Evolutionary conservation across 2,113 vertebrate genomes (phyloP).

Genomic region (Ia io): DNA sequence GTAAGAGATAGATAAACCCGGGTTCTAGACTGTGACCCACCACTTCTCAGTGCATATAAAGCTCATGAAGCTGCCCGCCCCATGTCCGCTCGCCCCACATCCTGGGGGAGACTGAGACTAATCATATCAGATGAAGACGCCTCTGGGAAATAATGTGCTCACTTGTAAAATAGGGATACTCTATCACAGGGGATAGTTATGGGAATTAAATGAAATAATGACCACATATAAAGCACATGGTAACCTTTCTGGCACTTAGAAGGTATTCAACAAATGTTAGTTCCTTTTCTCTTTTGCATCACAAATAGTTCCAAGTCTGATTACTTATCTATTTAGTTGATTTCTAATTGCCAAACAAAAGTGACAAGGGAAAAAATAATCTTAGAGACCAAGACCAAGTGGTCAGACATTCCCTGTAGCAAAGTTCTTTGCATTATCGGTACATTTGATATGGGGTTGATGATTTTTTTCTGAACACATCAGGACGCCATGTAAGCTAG

Average conservation of each 20-base stretch:
- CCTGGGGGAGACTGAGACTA: no score
- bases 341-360: constrained; percentile 6
- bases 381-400: background rate
- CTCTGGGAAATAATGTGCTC: background rate
- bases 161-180: background rate
- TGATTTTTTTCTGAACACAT: background rate
- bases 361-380: background rate
- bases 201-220: background rate
- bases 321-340: background rate
- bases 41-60: background rate
- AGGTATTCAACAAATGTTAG: background rate
- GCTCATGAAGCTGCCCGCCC: no score
- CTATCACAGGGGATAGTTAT: background rate
- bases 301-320: background rate
- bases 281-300: background rate
- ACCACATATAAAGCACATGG: background rate
- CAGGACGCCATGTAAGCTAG: background rate
- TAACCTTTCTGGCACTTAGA: background rate
- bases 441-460: background rate
- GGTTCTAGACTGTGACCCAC: background rate
- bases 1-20: background rate
- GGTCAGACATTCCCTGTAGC: background rate
- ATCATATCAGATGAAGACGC: background rate
- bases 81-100: no score
- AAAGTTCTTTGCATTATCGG: background rate